Base-by-base conservation (phyloP, 2,888 invertebrate species). In the Lamproptera curius region DNA sequence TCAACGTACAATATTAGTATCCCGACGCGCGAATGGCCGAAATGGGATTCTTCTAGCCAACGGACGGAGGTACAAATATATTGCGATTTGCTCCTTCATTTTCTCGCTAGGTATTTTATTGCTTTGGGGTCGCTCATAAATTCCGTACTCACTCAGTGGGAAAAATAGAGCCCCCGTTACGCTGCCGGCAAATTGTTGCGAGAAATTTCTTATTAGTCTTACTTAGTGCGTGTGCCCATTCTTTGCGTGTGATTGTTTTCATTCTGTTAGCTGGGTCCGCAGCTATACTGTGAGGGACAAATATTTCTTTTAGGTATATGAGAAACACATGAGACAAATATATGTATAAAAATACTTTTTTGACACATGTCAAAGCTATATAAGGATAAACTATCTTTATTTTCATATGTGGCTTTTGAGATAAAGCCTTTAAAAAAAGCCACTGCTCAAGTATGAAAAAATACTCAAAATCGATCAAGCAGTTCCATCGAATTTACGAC, bases 71-170 rank as follows among this genome's bases (percentile, higher is more conserved):
- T 82, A 82, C 81, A 85, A 84, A 86, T 84, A 84, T 82, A 84
- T 85, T 78, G 80, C 84, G 82, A 85, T 85, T 85, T 82, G 80
- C 82, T 79, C 84, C 83, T 86, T 85, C 86, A 86, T 86, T 85
- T 84, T 83, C 85, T 78, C 78, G 66, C 82, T 79, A 84, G 85
- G 85, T 86, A 84, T 85, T 87, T 87, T 86, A 86, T 86, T 86
- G 80, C 85, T 78, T 77, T 76, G 76, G 84, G 83, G 74, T 76
- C 78, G 70, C 79, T 70, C 86, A 82, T 86, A 86, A 86, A 86
- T 87, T 87, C 75, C 69, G 68, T 72, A 76, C 82, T 82, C 83
- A 79, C 74, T 82, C 83, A 76, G 75, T 67, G 76, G 77, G 79
- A 84, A 85, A 86, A 85, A 86, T 84, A 85, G 78, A 78, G 78